Conservation (phyloP, 2,888 invertebrate species). For the Barypeithes pellucidus region DNA sequence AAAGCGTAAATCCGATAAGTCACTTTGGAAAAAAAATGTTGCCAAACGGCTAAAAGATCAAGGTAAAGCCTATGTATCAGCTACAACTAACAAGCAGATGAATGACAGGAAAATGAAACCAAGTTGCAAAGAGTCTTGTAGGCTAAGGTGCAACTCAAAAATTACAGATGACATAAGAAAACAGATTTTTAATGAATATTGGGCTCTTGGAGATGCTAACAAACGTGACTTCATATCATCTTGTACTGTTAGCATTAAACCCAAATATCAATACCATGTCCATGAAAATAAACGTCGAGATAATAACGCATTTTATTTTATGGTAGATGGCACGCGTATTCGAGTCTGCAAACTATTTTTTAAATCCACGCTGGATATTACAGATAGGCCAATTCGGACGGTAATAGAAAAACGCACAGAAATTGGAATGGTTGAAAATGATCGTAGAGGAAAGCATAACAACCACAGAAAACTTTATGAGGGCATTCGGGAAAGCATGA, state of each 20-base stretch:
- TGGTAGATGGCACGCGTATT: constrained; percentile 11
- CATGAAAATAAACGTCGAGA: constrained; percentile 30
- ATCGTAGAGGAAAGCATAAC: no score
- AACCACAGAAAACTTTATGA: no score
- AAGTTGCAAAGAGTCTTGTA: not conserved
- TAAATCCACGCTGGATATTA: no score
- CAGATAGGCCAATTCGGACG: no score
- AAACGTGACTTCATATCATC: constrained; percentile 28
- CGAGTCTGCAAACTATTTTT: constrained; percentile 33
- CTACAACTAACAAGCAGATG: not conserved
- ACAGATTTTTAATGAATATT: not conserved
- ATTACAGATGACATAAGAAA: not conserved
- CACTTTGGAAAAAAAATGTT: not conserved
- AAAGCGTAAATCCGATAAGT: not conserved
- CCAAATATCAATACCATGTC: constrained; percentile 28
- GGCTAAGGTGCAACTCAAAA: not conserved
- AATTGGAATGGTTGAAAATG: no score
- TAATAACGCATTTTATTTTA: constrained; percentile 32
- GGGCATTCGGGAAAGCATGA: no score
- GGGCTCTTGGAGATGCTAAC: constrained; percentile 5
- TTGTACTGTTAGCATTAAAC: constrained; percentile 21
- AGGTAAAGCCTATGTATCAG: not conserved
- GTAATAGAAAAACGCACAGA: no score
- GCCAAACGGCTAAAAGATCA: not conserved
- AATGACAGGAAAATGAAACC: not conserved